Base-by-base conservation (phyloP, 2,888 invertebrate species). In the Xylota sylvarum region DNA sequence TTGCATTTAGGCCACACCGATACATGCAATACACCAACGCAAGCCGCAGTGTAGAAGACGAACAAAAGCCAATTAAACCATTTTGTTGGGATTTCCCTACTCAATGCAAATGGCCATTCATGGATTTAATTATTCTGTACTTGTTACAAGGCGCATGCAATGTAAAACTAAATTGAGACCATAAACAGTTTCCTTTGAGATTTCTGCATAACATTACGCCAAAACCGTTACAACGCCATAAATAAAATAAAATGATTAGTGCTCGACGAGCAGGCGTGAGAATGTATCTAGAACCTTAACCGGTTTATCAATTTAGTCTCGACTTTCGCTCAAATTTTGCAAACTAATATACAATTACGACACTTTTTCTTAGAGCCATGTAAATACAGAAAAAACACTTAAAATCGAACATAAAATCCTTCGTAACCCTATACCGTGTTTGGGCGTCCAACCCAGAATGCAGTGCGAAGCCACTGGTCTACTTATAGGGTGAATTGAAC, bases 401-500 rank as follows among this genome's bases (percentile, higher is more conserved):
- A 19, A 77, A 32, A 56, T 65, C 23, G 6, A 40, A 35, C 30
- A 50, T 40, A 7, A 55, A 73, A 74, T 58, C 52, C 48, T 9
- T 14, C 14, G 82, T 82, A 82, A 82, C 19, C 37, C 64, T 40
- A 77, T 12, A 74, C 60, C 55, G 5, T 46, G 14, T 12, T 19
- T 17, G 30, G 48, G 10, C 50, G 69, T 62, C 14, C 60, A 62
- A 12, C 32, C 19, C n/a, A 12, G 10, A 23, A 23, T 23, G 35
- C 40, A 69, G 40, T 19, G 48, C 5, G 50, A 74, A 67, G 76
- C 81, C 74, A 76, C 67, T 62, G 69, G 43, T 69, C 81, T 67
- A 55, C 76, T 80, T 70, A 46, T 77, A 62, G 82, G 82, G 86
- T 86, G 86, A 86, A 67, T 62, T 86, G 86, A 86, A 86, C 86